These are phyloP conservation scores for Caiman crocodilus DNA, from an alignment of 2,797 vertebrate genomes.

Conservation along the genomic window DNA sequence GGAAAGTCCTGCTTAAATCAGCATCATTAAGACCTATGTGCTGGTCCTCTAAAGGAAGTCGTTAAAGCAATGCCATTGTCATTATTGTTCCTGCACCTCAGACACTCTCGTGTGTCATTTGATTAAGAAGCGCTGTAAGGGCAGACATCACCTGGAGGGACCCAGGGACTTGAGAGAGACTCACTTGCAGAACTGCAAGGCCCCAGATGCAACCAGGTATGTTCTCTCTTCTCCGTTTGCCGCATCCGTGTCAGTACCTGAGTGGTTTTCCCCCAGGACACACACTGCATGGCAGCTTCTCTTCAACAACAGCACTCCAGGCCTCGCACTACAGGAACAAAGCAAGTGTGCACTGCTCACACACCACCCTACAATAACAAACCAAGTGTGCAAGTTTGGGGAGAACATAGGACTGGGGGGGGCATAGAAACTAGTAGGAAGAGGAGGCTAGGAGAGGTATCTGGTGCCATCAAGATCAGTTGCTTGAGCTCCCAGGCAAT, in stretches of 20 bases:
- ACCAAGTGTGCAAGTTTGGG: neutral
- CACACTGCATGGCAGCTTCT: neutral
- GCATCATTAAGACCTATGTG: fast-evolving
- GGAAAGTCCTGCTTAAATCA: fast-evolving
- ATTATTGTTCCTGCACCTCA: neutral
- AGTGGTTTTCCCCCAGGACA: neutral
- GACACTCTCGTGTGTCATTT: fast-evolving
- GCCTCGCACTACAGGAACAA: neutral
- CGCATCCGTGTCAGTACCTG: neutral
- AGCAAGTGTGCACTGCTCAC: neutral
- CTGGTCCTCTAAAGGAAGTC: neutral
- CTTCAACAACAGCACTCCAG: neutral
- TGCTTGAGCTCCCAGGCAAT: too few species aligned
- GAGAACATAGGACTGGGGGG: neutral
- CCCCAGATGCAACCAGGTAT: fast-evolving
- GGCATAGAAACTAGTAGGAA: too few species aligned
- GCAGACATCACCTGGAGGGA: neutral
- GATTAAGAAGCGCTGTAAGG: fast-evolving
- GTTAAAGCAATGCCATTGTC: neutral
- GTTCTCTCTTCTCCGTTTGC: neutral
- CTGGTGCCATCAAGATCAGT: too few species aligned
- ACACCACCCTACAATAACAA: neutral
- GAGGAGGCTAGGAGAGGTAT: too few species aligned
- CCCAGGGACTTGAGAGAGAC: neutral
- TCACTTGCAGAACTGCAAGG: fast-evolving